These are phyloP conservation scores for Syrrhaptes paradoxus DNA, from an alignment of 2,113 vertebrate species.

Conservation along the genomic window DNA sequence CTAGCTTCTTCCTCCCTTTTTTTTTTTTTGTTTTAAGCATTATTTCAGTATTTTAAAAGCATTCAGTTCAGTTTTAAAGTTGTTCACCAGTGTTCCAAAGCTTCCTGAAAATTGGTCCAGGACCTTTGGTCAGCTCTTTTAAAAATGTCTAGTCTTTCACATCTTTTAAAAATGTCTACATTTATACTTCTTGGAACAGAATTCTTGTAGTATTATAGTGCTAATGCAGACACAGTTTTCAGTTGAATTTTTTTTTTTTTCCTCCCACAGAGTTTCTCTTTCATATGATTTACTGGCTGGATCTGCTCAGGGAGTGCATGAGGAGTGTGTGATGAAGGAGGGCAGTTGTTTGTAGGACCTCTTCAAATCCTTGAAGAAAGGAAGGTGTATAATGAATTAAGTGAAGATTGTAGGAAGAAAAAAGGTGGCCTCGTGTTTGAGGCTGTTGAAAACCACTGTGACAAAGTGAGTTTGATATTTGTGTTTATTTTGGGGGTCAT, in stretches of 20 bases:
- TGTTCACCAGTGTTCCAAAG: neutral
- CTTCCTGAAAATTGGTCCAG: neutral
- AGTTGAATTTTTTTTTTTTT: neutral
- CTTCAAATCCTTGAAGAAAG: neutral
- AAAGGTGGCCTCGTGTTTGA: neutral
- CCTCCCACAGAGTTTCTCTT: neutral
- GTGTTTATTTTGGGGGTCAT: neutral
- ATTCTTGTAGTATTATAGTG: neutral
- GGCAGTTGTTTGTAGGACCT: neutral
- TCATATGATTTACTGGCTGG: neutral
- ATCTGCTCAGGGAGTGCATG: neutral
- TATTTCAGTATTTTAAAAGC: neutral
- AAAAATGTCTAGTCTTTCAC: neutral
- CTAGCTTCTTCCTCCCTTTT: neutral
- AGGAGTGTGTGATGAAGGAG: neutral
- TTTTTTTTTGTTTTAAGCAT: neutral
- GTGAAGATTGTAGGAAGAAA: neutral
- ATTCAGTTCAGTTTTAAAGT: neutral
- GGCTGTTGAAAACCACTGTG: neutral
- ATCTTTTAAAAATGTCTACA: neutral
- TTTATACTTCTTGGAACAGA: neutral
- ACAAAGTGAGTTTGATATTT: neutral
- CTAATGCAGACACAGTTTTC: neutral
- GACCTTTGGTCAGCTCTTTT: neutral
- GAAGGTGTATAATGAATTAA: neutral